Evolutionary conservation across 2,113 vertebrate species (phyloP).

Genomic region (Chroicocephalus ridibundus): DNA sequence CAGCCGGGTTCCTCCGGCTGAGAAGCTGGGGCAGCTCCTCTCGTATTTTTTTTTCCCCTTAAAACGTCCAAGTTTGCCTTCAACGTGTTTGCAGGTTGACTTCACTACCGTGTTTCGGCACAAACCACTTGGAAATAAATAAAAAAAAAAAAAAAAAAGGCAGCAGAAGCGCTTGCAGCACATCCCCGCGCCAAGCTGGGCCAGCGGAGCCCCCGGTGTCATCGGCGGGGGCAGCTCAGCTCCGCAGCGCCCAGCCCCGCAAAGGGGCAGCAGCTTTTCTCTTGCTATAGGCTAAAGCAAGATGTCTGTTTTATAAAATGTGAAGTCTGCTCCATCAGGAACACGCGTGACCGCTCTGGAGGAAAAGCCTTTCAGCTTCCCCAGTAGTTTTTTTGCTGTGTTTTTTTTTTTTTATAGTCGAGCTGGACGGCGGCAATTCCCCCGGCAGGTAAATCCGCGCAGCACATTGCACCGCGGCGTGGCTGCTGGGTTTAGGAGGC

Average conservation of each 20-base stretch:
- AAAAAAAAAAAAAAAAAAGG: too few species aligned
- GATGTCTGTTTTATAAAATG: too few species aligned
- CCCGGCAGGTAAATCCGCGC: neutral
- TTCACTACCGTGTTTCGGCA: neutral
- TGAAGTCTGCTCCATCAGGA: neutral
- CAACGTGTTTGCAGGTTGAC: neutral
- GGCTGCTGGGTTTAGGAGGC: neutral
- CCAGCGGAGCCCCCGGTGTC: neutral
- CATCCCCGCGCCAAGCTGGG: neutral
- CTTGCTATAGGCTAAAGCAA: rapidly evolving
- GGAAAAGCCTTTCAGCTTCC: neutral
- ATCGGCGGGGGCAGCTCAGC: neutral
- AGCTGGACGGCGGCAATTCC: neutral
- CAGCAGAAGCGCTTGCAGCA: neutral
- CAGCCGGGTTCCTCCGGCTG: neutral
- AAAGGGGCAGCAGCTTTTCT: neutral
- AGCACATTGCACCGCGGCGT: neutral
- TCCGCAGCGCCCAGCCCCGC: neutral
- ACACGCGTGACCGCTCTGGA: rapidly evolving
- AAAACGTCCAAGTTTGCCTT: neutral
- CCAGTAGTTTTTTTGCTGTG: neutral
- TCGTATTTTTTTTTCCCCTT: rapidly evolving
- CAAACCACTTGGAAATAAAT: neutral
- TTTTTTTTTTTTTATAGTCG: neutral
- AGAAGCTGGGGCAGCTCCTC: neutral